Base-by-base conservation (phyloP, 1,140 invertebrate species). In the Helicoverpa zea region DNA sequence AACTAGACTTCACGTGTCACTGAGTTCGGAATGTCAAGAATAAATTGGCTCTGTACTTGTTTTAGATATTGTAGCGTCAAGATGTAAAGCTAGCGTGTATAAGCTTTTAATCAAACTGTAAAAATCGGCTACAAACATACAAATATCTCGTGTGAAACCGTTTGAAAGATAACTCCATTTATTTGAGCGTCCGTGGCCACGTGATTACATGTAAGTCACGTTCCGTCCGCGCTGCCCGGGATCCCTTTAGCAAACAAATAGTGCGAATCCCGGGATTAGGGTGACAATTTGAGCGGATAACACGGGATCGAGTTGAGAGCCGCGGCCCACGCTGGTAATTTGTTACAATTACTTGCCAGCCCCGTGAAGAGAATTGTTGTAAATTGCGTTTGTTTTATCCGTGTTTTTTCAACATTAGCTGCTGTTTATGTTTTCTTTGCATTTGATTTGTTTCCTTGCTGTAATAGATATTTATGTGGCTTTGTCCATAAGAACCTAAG, bases 181-280 rank as follows among this genome's bases (percentile, higher is more conserved):
- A 49, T 66, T 49, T 66, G 35, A 66, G 16, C 66, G 11, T 54
- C 49, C 18, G 35, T 52, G 66, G 66, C 49, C 66, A 54, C 49
- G 35, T 66, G 35, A 70, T 51, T 70, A 64, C 54, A 87, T 87
- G 81, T 79, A 84, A 86, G 87, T 92, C 90, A 93, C 91, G 90
- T 92, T 84, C 70, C 59, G 77, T 79, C 81, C 49, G 83, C 84
- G 85, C 84, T 83, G 76, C 58, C 81, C 81, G 79, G 82, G 81
- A 88, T 92, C 90, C 90, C 87, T 90, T 92, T 92, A 92, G 91
- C 87, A 90, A 90, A 92, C 90, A 93, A 90, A 93, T 90, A 77
- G 83, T 81, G 72, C 68, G 76, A 79, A 80, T 84, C 76, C 79
- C 82, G 83, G 85, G 76, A 89, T 90, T 88, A 89, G 85, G 88